Evolutionary conservation across 2,888 invertebrate species (phyloP), one percentile per base, ranked within the genome.

Genomic region (Pteria penguin): DNA sequence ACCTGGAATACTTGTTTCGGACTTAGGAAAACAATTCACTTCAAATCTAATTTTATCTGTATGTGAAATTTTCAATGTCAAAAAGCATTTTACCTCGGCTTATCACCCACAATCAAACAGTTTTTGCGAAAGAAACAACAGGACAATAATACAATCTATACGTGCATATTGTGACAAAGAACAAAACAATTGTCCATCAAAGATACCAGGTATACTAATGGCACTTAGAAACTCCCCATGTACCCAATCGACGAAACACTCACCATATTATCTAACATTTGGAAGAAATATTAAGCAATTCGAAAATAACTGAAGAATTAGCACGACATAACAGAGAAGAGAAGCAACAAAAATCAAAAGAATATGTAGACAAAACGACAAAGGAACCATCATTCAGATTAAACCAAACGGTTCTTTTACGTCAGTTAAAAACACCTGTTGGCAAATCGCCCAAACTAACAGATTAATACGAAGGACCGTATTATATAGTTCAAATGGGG

Each of bases 81-180:
- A 60, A 4, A 8, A 76, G 18, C 76, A 77, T 33, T 68, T 55
- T 22, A 81, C 81, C 4, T 72, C 71, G 1, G 71, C 78, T n/a
- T 79, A 81, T 31, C 57, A 76, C 22, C 81, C 77, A 0, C 67
- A 78, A 61, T 63, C 78, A 2, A 81, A 81, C 33, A 63, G 66
- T 2, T 52, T 54, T 24, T 70, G 67, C 2, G 81, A 81, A 63
- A 45, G 79, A 31, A 60, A 68, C 26, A 79, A 81, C 60, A 45
- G 45, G 8, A 45, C 45, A 45, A 8, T 45, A 8, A 45, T 45
- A 45, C 45, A 45, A 45, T 45, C 8, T 45, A 8, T 45, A 11
- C 45, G 45, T 45, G 45, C 45, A 11, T 45, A 45, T 45, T 11
- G 8, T 11, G 45, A 45, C 45, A 45, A 45, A 45, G 14, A 14